Evolutionary conservation across 2,113 vertebrate genomes (phyloP), one percentile per base, ranked within the genome.

Genomic region (Anseranas semipalmata): DNA sequence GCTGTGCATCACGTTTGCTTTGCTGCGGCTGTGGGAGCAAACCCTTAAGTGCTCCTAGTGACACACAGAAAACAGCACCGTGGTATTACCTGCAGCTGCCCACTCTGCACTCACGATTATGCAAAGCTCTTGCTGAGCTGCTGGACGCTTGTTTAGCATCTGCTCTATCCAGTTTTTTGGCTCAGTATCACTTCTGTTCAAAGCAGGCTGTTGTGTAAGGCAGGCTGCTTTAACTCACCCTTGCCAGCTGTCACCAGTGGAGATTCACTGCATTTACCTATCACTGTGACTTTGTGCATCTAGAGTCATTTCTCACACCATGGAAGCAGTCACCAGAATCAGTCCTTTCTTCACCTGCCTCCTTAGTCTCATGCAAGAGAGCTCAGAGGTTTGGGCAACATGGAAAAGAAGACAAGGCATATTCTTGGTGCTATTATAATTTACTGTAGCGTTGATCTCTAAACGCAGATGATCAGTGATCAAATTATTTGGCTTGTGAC

Each of bases 381-480:
- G 30, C 9, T 2, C 37, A 43, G 6, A 35, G 28, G 11, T 66
- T 37, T 74, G 81, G 45, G n/a, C 35, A 62, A 7, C 5, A 8
- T 8, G 35, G 7, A 8, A 5, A 17, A 37, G 33, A 17, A 37
- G 33, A 52, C 10, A 21, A 50, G 5, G n/a, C 28, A 15, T 16
- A 12, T 71, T 41, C 20, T 48, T 59, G 25, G 24, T 71, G 32
- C 22, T 55, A 1, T 43, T 74, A 22, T 4, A 52, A 43, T 46
- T 73, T 50, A 45, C 21, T 71, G 24, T 12, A 59, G 56, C 21
- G 11, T 0, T 46, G 37, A 65, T 30, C 33, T 59, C 41, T 30
- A 41, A n/a, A 0, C 0, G 43, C 62, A 60, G 30, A 2, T 4
- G 7, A 1, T 13, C 35, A 28, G 45, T 4, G 1, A 37, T 10